Evolutionary conservation across 2,888 invertebrate genomes (phyloP), one percentile per base, ranked within the genome.

Genomic region (Hyposoter dolosus): DNA sequence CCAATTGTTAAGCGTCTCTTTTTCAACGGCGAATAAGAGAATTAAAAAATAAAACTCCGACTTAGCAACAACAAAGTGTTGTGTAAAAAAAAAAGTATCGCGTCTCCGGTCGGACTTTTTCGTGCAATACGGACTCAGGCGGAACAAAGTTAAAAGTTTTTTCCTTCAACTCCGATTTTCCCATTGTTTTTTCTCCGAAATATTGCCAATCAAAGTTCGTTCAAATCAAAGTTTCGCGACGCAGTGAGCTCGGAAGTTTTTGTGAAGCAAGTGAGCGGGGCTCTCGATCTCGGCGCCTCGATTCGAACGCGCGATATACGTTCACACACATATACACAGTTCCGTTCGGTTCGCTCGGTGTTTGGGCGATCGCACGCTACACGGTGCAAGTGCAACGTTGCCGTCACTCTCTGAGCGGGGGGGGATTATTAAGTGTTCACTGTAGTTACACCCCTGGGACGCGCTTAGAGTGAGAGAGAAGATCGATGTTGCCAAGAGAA

Each of bases 301-400:
- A 74, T 78, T 78, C 78, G 78, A 78, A 78, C 68, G 68, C 76
- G 32, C 47, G 6, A 69, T 56, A 53, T 23, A 45, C 40, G n/a
- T 68, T 23, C 68, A 77, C 23, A 45, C 28, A 45, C 32, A 63
- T 63, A 45, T 53, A 53, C 45, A 53, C 47, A 72, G 45, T 47
- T 69, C 69, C 60, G 56, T 77, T 74, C 72, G 65, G 43, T 45
- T 56, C 69, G 56, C 66, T 74, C 56, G 56, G 53, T 74, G 83
- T 86, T 71, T 66, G 86, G 78, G 83, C 83, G 65, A 83, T 76
- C 88, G 80, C 80, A 84, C 86, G 84, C 83, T 60, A 45, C 60
- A 84, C 85, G 83, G 85, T 87, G 87, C 83, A 84, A 83, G 87
- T 81, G 88, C 90, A 78, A 82, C 87, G 89, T 90, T 90, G 89